Evolutionary conservation across 2,888 invertebrate genomes (phyloP), one percentile per base, ranked within the genome.

Genomic region (Pyrochroa serraticornis): DNA sequence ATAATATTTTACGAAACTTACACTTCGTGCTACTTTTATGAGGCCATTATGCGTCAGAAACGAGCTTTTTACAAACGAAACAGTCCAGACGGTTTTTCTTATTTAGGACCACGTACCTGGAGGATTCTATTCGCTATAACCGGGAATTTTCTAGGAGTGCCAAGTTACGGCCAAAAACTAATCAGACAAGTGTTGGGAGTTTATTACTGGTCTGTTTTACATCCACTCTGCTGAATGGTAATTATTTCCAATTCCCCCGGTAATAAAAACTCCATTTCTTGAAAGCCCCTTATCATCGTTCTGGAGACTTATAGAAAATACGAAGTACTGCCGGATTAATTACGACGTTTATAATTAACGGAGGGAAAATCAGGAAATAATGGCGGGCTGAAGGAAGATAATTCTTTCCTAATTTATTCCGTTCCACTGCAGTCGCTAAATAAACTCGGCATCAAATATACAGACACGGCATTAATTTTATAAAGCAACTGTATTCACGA

Each of bases 191-290:
- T 2, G 7, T 8, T 6, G 49, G 31, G 36, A 45, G 32, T 44
- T 41, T 38, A 42, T 44, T 37, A 41, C 35, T 31, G 30, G 30
- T 22, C 41, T 46, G 50, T 57, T 57, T 13, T 13, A 51, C 50
- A 57, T 50, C 50, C 41, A 49, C 46, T 50, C 51, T 36, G 45
- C 42, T 41, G 32, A 51, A 58, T 42, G 47, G 58, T 47, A 58
- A 58, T 58, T 58, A 58, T 58, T 52, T 48, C 34, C 22, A 51
- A 52, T 58, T 48, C 57, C 43, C 52, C 8, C 30, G 47, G 34
- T 48, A 52, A 58, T 58, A 58, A 58, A 58, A 58, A 58, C 52
- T 52, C 52, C 58, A 51, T 58, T 58, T 58, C 52, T 58, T 58
- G 58, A 58, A 47, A 58, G 58, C 52, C 14, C 34, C 47, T 53